These are phyloP conservation scores for Thalassaphorura encarpata DNA, from an alignment of 1,140 invertebrate genomes.

Conservation along the genomic window DNA sequence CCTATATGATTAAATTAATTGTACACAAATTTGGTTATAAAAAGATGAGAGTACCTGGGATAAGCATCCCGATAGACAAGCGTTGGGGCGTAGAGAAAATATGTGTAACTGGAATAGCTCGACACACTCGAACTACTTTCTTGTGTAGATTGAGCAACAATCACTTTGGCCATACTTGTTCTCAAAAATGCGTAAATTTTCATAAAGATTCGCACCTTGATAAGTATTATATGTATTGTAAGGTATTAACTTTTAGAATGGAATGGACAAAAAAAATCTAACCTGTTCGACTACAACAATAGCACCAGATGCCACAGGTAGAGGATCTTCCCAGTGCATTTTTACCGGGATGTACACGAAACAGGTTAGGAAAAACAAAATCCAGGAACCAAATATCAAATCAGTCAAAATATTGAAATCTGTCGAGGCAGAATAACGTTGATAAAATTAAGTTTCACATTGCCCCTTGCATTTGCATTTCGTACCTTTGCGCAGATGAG, in stretches of 20 bases:
- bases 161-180: conserved; percentile 45
- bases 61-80: conserved; percentile 33
- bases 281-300: conserved; percentile 24
- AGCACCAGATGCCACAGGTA: conserved; percentile 13
- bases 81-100: conserved; percentile 33
- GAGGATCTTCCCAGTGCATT: conserved; percentile 5
- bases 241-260: background rate
- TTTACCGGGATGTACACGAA: conserved; percentile 23
- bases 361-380: conserved; percentile 3
- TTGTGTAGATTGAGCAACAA: background rate
- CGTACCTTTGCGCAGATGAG: too few relatives aligned
- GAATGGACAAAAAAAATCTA: background rate
- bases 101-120: too few relatives aligned
- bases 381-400: conserved; percentile 5
- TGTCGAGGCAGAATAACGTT: too few relatives aligned
- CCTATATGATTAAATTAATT: background rate
- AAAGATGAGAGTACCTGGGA: conserved; percentile 25
- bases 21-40: background rate
- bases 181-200: conserved; percentile 71
- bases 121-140: conserved; percentile 19
- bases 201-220: conserved; percentile 68
- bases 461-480: too few relatives aligned
- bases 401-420: background rate
- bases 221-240: conserved; percentile 11
- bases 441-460: too few relatives aligned